phyloP scores from a whole-genome alignment of 2,113 vertebrate species.

The Rhinopomastus cyanomelas region DNA sequence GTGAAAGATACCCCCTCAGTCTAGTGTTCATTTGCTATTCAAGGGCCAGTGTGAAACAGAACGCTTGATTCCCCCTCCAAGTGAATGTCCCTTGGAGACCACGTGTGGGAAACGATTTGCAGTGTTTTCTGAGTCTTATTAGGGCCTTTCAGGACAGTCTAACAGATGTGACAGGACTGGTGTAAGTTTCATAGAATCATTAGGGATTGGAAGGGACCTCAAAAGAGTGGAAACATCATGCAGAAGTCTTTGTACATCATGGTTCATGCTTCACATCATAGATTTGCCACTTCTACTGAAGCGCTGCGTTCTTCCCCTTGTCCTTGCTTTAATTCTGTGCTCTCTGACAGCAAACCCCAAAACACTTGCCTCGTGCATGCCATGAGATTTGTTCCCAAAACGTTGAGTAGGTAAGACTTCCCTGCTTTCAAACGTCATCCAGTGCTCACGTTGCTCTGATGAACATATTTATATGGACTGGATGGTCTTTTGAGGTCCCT shows the following conservation, averaged over 20 bases:
- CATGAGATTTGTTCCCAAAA: background rate
- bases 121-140: background rate
- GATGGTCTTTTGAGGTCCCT: too few species aligned
- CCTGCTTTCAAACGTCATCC: background rate
- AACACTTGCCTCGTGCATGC: fast-evolving
- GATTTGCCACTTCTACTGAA: background rate
- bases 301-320: background rate
- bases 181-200: background rate
- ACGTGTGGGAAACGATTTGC: background rate
- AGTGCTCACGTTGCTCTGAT: too few species aligned
- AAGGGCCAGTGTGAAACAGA: background rate
- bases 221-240: background rate
- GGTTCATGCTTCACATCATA: background rate
- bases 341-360: background rate
- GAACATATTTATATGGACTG: too few species aligned
- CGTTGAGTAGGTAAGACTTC: background rate
- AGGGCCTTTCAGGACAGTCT: background rate
- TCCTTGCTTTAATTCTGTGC: background rate
- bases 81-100: background rate
- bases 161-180: background rate
- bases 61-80: background rate
- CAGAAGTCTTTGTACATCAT: background rate
- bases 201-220: background rate
- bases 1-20: background rate
- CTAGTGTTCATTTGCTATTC: background rate